Evolutionary conservation across 2,797 vertebrate species (phyloP).

Genomic region (Anguilla marmorata): DNA sequence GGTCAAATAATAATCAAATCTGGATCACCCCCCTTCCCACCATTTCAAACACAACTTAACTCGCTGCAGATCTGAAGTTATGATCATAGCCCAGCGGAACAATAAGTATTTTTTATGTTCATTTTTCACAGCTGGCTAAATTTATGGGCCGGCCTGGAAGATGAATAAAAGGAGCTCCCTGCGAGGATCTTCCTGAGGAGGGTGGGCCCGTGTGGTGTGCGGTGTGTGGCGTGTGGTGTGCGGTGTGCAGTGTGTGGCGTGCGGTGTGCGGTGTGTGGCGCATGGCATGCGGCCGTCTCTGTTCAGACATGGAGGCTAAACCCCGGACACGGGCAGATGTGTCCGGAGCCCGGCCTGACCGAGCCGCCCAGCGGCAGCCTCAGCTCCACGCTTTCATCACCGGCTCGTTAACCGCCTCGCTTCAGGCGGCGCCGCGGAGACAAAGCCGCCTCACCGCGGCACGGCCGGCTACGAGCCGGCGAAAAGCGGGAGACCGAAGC

Average conservation of each 20-base stretch:
- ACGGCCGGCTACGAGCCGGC: background rate
- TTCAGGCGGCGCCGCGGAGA: background rate
- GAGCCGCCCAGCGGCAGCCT: no score
- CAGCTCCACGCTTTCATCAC: no score
- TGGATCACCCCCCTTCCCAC: background rate
- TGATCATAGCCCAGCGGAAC: background rate
- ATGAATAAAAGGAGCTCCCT: background rate
- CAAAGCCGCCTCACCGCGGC: background rate
- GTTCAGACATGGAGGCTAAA: no score
- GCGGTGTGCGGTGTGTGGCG: background rate
- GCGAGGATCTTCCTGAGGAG: background rate
- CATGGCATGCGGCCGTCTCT: no score
- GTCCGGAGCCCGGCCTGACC: no score
- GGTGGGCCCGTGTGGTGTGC: background rate
- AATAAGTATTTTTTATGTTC: background rate
- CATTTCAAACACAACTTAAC: background rate
- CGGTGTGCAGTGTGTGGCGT: background rate
- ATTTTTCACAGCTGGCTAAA: background rate
- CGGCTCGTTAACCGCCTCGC: no score
- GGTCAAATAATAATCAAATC: background rate
- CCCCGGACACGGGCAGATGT: no score
- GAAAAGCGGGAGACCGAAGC: background rate
- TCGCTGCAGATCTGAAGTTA: background rate
- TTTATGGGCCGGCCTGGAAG: background rate
- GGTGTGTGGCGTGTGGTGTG: background rate